Evolutionary conservation across 64 coral and sea anemone genomes (phyloP), one percentile per base, ranked within the genome.

Genomic region (Anthopleura sola): DNA sequence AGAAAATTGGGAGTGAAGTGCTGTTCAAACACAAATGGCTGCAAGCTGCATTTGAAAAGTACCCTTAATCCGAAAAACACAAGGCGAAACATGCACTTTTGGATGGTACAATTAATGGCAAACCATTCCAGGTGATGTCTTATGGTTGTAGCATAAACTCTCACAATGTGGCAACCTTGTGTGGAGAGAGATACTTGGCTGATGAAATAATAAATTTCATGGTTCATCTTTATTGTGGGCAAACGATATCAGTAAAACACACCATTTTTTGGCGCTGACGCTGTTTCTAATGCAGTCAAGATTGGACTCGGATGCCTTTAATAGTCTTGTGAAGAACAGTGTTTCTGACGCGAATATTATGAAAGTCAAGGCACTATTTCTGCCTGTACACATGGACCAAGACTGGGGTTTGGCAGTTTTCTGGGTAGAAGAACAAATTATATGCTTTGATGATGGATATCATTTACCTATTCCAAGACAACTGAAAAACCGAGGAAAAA

Each of bases 391-490:
- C 19, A 85, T 68, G 57, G 5, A 50, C 17, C 36, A 85, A 36
- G 56, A 85, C 39, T 85, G 83, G 83, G 83, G 83, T 21, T 34
- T 85, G 5, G 55, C 36, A 0, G 62, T 85, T 3, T 68, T 85
- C 24, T 68, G 55, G 24, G 32, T 85, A 3, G 37, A 26, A 23
- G 54, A 84, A 9, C 14, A 62, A 37, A 68, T 34, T 38, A n/a
- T 68, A 56, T 85, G 1, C 64, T 85, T 85, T 24, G 83, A 85
- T 69, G 83, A 85, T 69, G 83, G 60, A 3, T 47, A 40, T 36
- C 83, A 85, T 53, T 85, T n/a, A 33, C 34, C 57, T n/a, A n/a
- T 85, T 44, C 38, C 83, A 66, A 23, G 37, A 15, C 19, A n/a
- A 36, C 23, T 85, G 5, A 13, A 75, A 36, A 46, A 3, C 7